These are phyloP conservation scores for Enteromius anoplus DNA, from an alignment of 2,797 vertebrate species.

Conservation along the genomic window DNA sequence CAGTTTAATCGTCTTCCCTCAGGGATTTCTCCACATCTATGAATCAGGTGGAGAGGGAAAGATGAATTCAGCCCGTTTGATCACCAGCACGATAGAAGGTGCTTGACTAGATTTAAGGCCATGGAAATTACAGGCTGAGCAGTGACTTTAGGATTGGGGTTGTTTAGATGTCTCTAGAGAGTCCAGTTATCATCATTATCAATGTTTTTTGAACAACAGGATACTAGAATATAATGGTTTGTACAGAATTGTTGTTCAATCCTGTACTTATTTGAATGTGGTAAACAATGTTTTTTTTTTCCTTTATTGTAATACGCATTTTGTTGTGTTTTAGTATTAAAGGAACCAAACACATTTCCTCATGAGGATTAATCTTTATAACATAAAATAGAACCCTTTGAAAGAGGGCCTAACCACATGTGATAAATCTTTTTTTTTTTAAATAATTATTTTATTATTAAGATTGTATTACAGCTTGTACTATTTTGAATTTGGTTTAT, in stretches of 20 bases:
- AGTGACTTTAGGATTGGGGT: constrained; percentile 29
- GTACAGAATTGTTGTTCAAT: neutral
- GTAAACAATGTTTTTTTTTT: neutral
- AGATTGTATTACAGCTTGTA: neutral
- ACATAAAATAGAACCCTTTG: neutral
- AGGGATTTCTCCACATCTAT: constrained; percentile 68
- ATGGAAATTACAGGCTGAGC: constrained; percentile 6
- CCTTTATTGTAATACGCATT: neutral
- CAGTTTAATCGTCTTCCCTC: constrained; percentile 66
- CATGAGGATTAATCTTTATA: neutral
- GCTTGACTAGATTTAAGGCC: constrained; percentile 20
- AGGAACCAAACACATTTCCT: neutral
- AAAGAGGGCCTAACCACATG: neutral
- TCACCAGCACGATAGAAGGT: constrained; percentile 62
- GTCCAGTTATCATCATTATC: neutral
- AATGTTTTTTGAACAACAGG: neutral
- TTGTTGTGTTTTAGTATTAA: neutral
- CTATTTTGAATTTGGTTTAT: neutral
- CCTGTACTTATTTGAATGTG: neutral
- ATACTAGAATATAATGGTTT: neutral
- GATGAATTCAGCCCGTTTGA: constrained; percentile 67
- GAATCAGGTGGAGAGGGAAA: constrained; percentile 67
- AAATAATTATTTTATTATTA: neutral
- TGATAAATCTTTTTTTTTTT: neutral
- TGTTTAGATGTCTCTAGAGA: constrained; percentile 35